phyloP scores from a whole-genome alignment of 2,888 invertebrate species.

The Synanthedon andrenaeformis region DNA sequence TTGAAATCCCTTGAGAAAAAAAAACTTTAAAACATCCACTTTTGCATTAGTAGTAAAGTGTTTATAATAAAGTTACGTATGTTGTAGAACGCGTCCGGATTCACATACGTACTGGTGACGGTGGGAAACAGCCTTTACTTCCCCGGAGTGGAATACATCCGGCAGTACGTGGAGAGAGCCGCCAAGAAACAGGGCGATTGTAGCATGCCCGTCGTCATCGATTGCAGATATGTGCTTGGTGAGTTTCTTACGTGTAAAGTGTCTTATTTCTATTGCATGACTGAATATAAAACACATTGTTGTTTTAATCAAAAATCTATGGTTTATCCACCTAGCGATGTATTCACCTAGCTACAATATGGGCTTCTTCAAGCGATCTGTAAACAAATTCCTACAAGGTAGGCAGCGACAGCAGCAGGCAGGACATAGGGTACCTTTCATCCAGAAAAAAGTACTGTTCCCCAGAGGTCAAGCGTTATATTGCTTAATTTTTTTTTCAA shows the following conservation, averaged over 20 bases:
- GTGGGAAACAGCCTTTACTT: slow-evolving; percentile 87
- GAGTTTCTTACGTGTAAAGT: slow-evolving; percentile 12
- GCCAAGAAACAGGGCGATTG: slow-evolving; percentile 76
- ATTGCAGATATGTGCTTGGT: slow-evolving; percentile 83
- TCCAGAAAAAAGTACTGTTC: too few relatives aligned
- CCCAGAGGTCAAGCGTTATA: too few relatives aligned
- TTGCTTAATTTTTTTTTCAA: too few relatives aligned
- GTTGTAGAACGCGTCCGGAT: slow-evolving; percentile 73
- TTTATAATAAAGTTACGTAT: background rate
- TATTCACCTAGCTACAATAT: too few relatives aligned
- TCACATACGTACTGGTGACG: slow-evolving; percentile 80
- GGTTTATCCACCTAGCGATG: too few relatives aligned
- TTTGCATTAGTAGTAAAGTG: too few relatives aligned
- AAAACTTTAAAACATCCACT: too few relatives aligned
- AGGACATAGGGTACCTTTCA: too few relatives aligned
- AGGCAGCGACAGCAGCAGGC: too few relatives aligned
- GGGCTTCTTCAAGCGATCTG: too few relatives aligned
- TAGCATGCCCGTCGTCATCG: slow-evolving; percentile 82
- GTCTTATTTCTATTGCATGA: background rate
- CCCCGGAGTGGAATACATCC: slow-evolving; percentile 85
- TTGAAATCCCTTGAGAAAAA: too few relatives aligned
- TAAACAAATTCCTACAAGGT: too few relatives aligned
- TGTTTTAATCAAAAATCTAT: background rate
- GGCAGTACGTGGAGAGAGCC: slow-evolving; percentile 81
- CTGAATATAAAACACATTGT: background rate